Base-by-base conservation (phyloP, 2,888 invertebrate genomes). In the Drosophila putrida region DNA sequence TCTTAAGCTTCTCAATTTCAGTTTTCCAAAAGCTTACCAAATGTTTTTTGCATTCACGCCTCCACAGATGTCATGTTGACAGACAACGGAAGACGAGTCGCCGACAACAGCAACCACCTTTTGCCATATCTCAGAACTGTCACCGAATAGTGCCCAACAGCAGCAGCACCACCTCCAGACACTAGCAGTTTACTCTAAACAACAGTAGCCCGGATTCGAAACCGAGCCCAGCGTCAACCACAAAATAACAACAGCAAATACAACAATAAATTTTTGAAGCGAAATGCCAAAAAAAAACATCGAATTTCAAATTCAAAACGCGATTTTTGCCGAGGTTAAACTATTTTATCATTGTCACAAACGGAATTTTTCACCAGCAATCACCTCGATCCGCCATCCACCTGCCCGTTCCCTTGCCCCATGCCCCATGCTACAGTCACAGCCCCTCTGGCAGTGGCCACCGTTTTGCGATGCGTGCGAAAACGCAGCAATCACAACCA, bases 281-380 rank as follows among this genome's bases (percentile, higher is more conserved):
- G 62, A 77, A 88, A 77, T 77, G 69, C 74, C 73, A 84, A 78
- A 85, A 75, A 74, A 74, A 61, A 60, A 55, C 75, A 70, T 77
- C 82, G 62, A 73, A 91, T 89, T 90, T 90, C 85, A 90, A 90
- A 90, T 90, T 90, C 90, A 90, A 90, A 90, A 90, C 90, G 89
- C 90, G 90, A 90, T 83, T 91, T 80, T 78, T 83, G 82, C 75
- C 90, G 90, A 90, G 90, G 90, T 90, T 90, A 90, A 91, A 91
- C 90, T 90, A 90, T 90, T 90, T 91, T 91, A 90, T 90, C 90
- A 90, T 91, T 90, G 90, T 90, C 90, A 91, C 91, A 90, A 90
- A 90, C 83, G 89, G 88, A 87, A 80, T 91, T 90, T 89, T 90
- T 89, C 82, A 84, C 85, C 87, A 89, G 80, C 78, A 75, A 78